Evolutionary conservation across 1,140 invertebrate genomes (phyloP), one percentile per base, ranked within the genome.

Genomic region (Drosophila teissieri): DNA sequence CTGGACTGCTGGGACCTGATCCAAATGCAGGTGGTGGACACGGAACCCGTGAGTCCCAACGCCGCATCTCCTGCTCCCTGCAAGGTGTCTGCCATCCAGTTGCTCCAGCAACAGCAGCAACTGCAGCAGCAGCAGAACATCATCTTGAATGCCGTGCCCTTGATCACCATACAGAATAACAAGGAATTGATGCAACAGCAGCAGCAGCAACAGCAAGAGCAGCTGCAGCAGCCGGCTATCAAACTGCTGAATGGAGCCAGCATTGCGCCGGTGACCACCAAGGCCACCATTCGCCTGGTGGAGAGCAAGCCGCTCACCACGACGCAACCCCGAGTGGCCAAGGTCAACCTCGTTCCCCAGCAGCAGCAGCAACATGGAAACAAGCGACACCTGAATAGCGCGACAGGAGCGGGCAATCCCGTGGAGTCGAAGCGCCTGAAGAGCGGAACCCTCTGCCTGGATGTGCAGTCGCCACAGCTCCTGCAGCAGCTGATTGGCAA

Each of bases 1-100:
- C 67, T 91, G 58, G 90, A 90, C 75, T 91, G 91, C 91, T 90
- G 78, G 65, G 92, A 92, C 48, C 79, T 92, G 63, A 49, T 92
- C 68, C 91, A 92, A 65, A 91, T 92, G 45, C 89, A 91, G 53
- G 79, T 81, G 58, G 73, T 54, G 5, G 80, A 89, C 52, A 49
- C 83, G 61, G 60, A 78, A 40, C 62, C 67, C 40, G 67, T 61
- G 49, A 88, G 83, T 70, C 79, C 80, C 17, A 54, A 82, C 1
- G 68, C 88, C 17, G 82, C 90, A 15, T 85, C 90, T n/a, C 77
- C 80, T n/a, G 62, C 80, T 17, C 73, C 88, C 15, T 70, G 65
- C 65, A 82, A 82, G 49, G 82, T 65, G 39, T 44, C 64, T 45
- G 75, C 82, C 17, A 63, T 85, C 51, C 82, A 84, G 44, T 19